Percentiles rank a stretch among this genome's conserved stretches.
phyloP scores from a whole-genome alignment of 30 jellyfish, hydroid and myxozoan genomes.

The Aurelia aurita complex sp. Pacific region DNA sequence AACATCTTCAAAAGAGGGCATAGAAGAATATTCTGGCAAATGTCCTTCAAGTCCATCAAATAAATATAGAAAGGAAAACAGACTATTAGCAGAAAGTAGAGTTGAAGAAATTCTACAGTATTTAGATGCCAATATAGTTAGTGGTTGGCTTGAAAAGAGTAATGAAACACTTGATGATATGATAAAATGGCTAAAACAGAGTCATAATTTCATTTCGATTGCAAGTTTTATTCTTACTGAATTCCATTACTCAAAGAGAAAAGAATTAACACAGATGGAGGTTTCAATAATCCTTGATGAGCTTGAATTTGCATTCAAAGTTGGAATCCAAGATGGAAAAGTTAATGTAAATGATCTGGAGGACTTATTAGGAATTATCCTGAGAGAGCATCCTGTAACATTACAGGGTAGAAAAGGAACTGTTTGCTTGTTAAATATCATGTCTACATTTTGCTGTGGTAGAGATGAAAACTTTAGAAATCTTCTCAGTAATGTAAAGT shows the following conservation, averaged over 20 bases:
- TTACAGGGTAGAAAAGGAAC: constrained; percentile 56
- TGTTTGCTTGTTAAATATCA: constrained; percentile 27
- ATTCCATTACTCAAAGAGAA: constrained; percentile 46
- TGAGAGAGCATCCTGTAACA: constrained; percentile 76
- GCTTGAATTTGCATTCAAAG: constrained; percentile 75
- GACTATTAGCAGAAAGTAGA: neutral
- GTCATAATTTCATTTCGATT: constrained; percentile 51
- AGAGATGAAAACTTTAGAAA: constrained; percentile 43
- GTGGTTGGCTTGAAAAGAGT: constrained; percentile 71
- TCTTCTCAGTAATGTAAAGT: constrained; percentile 66
- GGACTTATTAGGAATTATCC: constrained; percentile 35
- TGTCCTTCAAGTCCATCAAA: neutral
- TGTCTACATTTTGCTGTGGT: constrained; percentile 63
- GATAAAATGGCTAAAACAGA: constrained; percentile 20
- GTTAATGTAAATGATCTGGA: constrained; percentile 19
- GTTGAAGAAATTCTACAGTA: constrained; percentile 59
- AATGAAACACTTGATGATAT: constrained; percentile 32
- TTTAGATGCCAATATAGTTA: constrained; percentile 72
- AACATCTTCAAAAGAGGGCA: too few relatives aligned
- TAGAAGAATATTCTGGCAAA: neutral
- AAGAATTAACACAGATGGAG: constrained; percentile 79
- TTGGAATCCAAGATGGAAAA: constrained; percentile 59
- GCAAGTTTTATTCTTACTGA: constrained; percentile 57
- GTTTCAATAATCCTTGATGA: constrained; percentile 79
- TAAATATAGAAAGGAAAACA: neutral